Evolutionary conservation across 2,113 vertebrate species (phyloP).

Genomic region (Maccullochella peelii): DNA sequence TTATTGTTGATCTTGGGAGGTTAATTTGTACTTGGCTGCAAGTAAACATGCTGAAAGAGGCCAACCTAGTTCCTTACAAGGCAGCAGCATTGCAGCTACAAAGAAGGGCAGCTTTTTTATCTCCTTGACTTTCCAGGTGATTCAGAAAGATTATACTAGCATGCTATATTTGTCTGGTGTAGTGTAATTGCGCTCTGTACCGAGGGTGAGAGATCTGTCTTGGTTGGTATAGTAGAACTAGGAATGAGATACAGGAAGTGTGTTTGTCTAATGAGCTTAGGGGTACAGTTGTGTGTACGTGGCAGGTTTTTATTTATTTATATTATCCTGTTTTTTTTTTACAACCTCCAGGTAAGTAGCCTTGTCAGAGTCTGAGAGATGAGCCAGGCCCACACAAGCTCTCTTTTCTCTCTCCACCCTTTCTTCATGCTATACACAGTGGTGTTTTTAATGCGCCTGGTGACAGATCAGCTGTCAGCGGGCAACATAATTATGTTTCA

Average conservation of each 20-base stretch:
- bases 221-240: conserved; percentile 40
- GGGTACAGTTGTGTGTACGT: conserved; percentile 51
- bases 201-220: conserved; percentile 59
- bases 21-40: conserved; percentile 80
- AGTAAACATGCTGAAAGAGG: conserved; percentile 69
- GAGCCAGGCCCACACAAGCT: conserved; percentile 67
- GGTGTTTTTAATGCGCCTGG: conserved; percentile 55
- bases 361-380: conserved; percentile 75
- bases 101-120: conserved; percentile 51
- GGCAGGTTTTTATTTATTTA: conserved; percentile 48
- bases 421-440: conserved; percentile 37
- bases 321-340: conserved; percentile 51
- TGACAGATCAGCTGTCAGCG: conserved; percentile 78
- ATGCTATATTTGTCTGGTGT: conserved; percentile 63
- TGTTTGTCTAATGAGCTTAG: conserved; percentile 74
- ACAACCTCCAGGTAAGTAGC: conserved; percentile 67
- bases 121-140: conserved; percentile 72
- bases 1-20: conserved; percentile 82
- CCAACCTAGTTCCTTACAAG: conserved; percentile 66
- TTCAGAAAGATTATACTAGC: conserved; percentile 65
- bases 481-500: conserved; percentile 79
- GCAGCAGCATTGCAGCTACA: conserved; percentile 12
- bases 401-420: conserved; percentile 25
- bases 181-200: conserved; percentile 61
- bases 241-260: conserved; percentile 54